A percentile compares a stretch with the other conserved stretches of the same genome.
Conservation (phyloP, 2,797 vertebrate species). For the Arvicola amphibius region DNA sequence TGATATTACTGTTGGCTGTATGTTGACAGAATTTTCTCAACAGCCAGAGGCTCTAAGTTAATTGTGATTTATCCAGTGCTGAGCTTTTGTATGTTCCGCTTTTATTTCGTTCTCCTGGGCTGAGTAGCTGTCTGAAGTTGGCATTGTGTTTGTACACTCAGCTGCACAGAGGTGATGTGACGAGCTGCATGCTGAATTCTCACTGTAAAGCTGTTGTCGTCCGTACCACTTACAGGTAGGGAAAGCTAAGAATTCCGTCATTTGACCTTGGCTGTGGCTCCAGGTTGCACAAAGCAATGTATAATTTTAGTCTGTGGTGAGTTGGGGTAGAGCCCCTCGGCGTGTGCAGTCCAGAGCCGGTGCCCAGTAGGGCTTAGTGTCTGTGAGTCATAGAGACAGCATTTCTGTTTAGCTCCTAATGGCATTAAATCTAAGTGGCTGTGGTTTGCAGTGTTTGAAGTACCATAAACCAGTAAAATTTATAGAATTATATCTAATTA, state of each 20-base stretch:
- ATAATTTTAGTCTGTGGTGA: not conserved
- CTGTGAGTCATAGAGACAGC: not conserved
- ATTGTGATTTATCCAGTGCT: constrained; percentile 59
- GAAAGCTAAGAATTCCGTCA: not conserved
- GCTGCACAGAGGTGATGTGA: not conserved
- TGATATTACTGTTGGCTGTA: constrained; percentile 42
- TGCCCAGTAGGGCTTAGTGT: not conserved
- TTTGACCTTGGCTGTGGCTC: not conserved
- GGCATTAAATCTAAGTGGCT: not conserved
- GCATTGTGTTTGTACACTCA: not conserved
- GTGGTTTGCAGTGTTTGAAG: not conserved
- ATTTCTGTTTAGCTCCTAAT: not conserved
- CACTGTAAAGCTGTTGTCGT: not conserved
- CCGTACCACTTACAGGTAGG: not conserved
- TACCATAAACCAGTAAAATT: not conserved
- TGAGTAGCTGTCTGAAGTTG: not conserved
- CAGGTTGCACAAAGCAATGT: not conserved
- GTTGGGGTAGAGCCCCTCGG: not conserved
- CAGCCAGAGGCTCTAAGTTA: constrained; percentile 32
- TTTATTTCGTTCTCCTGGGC: constrained; percentile 10
- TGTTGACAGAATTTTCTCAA: constrained; percentile 47
- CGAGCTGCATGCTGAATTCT: fast-evolving
- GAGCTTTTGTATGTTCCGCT: constrained; percentile 13
- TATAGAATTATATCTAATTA: not conserved
- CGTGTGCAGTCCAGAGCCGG: not conserved